Evolutionary conservation across 2,113 vertebrate species (phyloP).

Genomic region (Thryonomys swinderianus): DNA sequence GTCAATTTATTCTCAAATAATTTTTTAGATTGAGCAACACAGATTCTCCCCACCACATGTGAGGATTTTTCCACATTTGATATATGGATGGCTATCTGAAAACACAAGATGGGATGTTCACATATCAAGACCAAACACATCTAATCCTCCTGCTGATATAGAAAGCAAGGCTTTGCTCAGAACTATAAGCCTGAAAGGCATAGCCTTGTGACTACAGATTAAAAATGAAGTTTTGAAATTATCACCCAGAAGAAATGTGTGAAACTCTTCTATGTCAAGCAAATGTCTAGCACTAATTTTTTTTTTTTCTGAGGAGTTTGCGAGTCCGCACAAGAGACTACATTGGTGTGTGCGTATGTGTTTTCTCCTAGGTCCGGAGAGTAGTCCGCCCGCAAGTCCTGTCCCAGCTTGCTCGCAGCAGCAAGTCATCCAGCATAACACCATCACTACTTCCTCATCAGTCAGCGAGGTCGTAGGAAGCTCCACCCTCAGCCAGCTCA

Average conservation of each 20-base stretch:
- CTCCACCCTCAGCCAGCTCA: constrained; percentile 92
- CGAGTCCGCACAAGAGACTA: constrained; percentile 19
- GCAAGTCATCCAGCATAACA: constrained; percentile 99
- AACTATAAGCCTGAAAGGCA: constrained; percentile 62
- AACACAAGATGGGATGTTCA: constrained; percentile 43
- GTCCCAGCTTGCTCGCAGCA: constrained; percentile 95
- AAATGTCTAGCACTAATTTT: background rate
- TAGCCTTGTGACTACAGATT: constrained; percentile 55
- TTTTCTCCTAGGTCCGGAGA: constrained; percentile 95
- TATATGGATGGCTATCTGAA: constrained; percentile 61
- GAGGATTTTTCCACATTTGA: constrained; percentile 77
- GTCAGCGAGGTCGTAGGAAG: constrained; percentile 93
- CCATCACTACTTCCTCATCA: constrained; percentile 97
- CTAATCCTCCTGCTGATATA: background rate
- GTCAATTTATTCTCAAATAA: constrained; percentile 79
- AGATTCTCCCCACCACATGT: constrained; percentile 76
- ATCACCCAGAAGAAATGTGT: constrained; percentile 43
- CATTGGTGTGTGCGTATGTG: constrained; percentile 64
- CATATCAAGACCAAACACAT: constrained; percentile 14
- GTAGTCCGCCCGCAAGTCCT: constrained; percentile 95
- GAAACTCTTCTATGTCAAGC: constrained; percentile 1
- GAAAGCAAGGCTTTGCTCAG: constrained; percentile 71
- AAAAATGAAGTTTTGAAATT: constrained; percentile 50
- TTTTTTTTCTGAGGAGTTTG: background rate
- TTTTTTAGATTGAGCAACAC: constrained; percentile 80